Percentiles rank a stretch among this genome's conserved stretches.
Evolutionary conservation across 2,113 vertebrate genomes (phyloP).

Genomic region (Boleophthalmus pectinirostris): DNA sequence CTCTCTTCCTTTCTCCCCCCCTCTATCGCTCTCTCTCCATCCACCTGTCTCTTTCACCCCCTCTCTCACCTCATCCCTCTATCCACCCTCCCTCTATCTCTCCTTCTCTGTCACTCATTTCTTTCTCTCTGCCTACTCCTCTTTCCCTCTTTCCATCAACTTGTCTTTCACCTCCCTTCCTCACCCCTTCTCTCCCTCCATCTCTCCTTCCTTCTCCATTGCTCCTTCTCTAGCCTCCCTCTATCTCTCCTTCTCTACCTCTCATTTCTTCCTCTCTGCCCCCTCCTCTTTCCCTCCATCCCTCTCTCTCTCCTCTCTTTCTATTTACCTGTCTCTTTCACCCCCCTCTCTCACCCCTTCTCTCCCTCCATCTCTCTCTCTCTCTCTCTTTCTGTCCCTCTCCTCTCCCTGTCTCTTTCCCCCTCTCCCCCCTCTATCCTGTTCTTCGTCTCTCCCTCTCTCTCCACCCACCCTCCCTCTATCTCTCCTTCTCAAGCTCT

Average conservation of each 20-base stretch:
- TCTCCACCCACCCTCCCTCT: slow-evolving; percentile 24
- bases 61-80: slow-evolving; percentile 40
- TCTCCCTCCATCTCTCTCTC: neutral
- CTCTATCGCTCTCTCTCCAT: slow-evolving; percentile 1
- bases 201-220: slow-evolving; percentile 13
- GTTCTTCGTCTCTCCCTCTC: slow-evolving; percentile 56
- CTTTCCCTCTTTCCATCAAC: neutral
- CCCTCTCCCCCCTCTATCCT: slow-evolving; percentile 23
- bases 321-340: neutral
- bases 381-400: slow-evolving; percentile 1
- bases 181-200: slow-evolving; percentile 16
- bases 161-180: slow-evolving; percentile 11
- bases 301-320: slow-evolving; percentile 18
- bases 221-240: slow-evolving; percentile 17
- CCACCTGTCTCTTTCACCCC: too few relatives aligned
- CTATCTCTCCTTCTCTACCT: slow-evolving; percentile 44
- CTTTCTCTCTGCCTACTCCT: slow-evolving; percentile 48
- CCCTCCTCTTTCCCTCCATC: slow-evolving; percentile 8
- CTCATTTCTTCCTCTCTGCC: slow-evolving; percentile 14
- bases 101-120: slow-evolving; percentile 17
- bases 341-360: too few relatives aligned
- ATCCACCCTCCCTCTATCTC: slow-evolving; percentile 11
- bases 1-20: slow-evolving; percentile 16
- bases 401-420: slow-evolving; percentile 10
- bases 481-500: neutral